Percentiles rank a stretch among this genome's conserved stretches.
Evolutionary conservation across 2,797 vertebrate species (phyloP).

Genomic region (Enteromius treurensis): DNA sequence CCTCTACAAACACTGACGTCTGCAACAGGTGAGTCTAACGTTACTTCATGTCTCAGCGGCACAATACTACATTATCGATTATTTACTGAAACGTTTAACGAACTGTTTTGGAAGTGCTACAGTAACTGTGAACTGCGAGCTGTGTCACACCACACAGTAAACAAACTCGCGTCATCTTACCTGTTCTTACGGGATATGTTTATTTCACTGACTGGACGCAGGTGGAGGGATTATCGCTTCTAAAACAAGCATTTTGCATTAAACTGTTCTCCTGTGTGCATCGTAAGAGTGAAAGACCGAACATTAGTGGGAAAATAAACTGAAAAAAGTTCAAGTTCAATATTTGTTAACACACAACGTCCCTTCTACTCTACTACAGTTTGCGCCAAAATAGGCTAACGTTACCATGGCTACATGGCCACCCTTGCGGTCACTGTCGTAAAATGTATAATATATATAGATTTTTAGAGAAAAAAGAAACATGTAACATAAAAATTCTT

Average conservation of each 20-base stretch:
- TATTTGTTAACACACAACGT: neutral
- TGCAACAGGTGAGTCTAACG: conserved; percentile 24
- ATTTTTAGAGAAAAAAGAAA: neutral
- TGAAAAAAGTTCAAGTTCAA: neutral
- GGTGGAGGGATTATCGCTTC: neutral
- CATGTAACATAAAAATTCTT: neutral
- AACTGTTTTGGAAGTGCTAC: neutral
- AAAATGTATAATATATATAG: neutral
- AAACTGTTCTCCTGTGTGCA: neutral
- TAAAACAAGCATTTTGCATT: neutral
- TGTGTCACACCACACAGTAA: neutral
- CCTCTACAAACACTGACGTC: conserved; percentile 10
- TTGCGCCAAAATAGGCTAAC: neutral
- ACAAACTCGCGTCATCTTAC: neutral
- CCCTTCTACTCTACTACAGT: neutral
- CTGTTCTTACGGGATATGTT: neutral
- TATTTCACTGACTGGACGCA: neutral
- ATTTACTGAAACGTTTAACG: neutral
- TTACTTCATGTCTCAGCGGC: no score
- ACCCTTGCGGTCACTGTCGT: neutral
- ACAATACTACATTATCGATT: neutral
- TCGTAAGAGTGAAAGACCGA: neutral
- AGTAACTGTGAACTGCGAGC: neutral
- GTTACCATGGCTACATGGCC: neutral
- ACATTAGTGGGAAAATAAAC: no score